phyloP scores from a whole-genome alignment of 2,113 vertebrate genomes.

The Daubentonia madagascariensis region DNA sequence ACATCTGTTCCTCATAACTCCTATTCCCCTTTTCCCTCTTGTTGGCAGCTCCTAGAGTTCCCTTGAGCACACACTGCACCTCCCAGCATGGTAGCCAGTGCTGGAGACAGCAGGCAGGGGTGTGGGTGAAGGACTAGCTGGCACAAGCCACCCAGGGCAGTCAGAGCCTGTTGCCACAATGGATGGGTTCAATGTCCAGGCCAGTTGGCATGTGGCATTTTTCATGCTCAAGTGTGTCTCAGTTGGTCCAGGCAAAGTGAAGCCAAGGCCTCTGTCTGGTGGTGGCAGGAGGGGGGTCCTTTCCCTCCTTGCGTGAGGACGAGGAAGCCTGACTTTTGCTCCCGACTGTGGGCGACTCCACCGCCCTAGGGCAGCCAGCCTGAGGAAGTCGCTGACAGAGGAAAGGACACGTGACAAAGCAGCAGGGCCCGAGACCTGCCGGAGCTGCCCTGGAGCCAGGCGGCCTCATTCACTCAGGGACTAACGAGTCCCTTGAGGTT shows the following conservation, averaged over 20 bases:
- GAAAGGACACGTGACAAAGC: too few relatives aligned
- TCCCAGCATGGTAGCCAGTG: rapidly evolving
- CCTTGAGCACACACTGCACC: background rate
- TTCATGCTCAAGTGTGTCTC: background rate
- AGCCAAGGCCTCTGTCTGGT: background rate
- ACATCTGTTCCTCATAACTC: background rate
- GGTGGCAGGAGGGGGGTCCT: too few relatives aligned
- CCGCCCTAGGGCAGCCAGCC: background rate
- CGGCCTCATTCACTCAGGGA: background rate
- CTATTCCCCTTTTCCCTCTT: background rate
- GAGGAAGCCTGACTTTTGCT: background rate
- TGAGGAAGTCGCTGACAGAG: background rate
- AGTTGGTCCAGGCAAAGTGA: background rate
- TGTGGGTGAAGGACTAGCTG: background rate
- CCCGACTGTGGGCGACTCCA: background rate
- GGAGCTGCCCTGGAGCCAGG: background rate
- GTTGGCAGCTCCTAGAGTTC: background rate
- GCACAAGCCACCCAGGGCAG: background rate
- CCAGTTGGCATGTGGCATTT: background rate
- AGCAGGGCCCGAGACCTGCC: background rate
- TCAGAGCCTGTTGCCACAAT: too few relatives aligned
- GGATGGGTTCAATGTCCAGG: background rate
- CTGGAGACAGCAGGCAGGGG: background rate
- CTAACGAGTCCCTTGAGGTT: too few relatives aligned
- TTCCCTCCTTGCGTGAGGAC: too few relatives aligned